Percentiles rank a stretch among this genome's conserved stretches.
These are phyloP conservation scores for Athalia rosae DNA, from an alignment of 2,888 invertebrate genomes.

Conservation along the genomic window DNA sequence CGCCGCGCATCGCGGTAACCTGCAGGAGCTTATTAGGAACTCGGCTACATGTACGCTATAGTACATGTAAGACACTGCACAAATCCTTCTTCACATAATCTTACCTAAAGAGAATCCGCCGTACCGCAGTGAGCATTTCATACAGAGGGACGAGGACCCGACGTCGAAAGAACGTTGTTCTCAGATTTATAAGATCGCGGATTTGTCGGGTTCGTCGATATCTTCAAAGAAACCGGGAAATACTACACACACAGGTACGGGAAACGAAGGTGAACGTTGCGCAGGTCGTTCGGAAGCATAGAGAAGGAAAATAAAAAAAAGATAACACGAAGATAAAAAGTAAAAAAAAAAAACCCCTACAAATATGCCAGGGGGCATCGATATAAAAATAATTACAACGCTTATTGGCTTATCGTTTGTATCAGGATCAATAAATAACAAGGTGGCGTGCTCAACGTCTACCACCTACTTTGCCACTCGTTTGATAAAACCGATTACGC, in stretches of 20 bases:
- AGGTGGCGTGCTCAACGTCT: constrained; percentile 44
- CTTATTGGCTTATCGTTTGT: constrained; percentile 38
- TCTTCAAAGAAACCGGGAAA: too few species aligned
- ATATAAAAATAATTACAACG: constrained; percentile 43
- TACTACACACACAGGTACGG: not conserved
- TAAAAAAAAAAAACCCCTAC: constrained; percentile 14
- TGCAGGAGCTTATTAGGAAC: constrained; percentile 15
- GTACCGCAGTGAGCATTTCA: too few species aligned
- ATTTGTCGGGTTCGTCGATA: too few species aligned
- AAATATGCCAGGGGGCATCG: constrained; percentile 35
- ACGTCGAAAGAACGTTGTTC: too few species aligned
- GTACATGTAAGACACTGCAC: not conserved
- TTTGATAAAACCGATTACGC: constrained; percentile 42
- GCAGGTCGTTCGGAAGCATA: not conserved
- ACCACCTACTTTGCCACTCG: constrained; percentile 45
- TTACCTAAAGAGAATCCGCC: too few species aligned
- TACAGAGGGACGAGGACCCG: too few species aligned
- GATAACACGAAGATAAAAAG: not conserved
- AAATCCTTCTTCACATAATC: too few species aligned
- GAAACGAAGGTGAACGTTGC: not conserved
- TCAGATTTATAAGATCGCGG: too few species aligned
- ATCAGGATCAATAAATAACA: constrained; percentile 43
- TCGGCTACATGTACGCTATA: not conserved
- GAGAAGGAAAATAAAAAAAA: not conserved
- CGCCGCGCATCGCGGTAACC: constrained; percentile 9